These are phyloP conservation scores for Trochalopteron elliotii DNA, from an alignment of 2,113 vertebrate species.

Conservation along the genomic window DNA sequence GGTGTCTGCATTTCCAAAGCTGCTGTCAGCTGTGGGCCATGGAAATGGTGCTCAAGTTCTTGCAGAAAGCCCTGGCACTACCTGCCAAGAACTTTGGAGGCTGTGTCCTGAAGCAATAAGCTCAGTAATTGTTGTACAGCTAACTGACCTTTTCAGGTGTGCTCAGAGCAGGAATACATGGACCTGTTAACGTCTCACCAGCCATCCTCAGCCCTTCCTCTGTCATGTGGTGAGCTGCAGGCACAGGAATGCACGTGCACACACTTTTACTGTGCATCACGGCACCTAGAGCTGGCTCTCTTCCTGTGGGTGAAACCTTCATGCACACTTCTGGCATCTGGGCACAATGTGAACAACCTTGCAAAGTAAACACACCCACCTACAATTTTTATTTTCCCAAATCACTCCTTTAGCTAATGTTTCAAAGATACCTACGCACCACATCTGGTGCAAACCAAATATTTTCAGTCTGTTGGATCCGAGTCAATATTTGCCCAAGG, in stretches of 20 bases:
- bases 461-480: constrained; percentile 76
- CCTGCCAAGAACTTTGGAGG: neutral
- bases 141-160: neutral
- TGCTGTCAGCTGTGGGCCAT: neutral
- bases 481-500: constrained; percentile 78
- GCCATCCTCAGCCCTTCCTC: neutral
- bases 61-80: neutral
- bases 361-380: constrained; percentile 64
- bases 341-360: constrained; percentile 7
- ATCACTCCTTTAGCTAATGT: constrained; percentile 83
- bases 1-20: neutral
- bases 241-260: neutral
- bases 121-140: neutral
- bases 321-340: neutral
- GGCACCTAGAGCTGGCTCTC: neutral
- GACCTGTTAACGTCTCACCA: neutral
- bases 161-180: neutral
- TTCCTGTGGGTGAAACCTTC: constrained; percentile 42
- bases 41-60: neutral
- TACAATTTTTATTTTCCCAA: constrained; percentile 74
- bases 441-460: constrained; percentile 83
- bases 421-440: constrained; percentile 70
- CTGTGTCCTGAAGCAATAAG: neutral
- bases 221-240: neutral
- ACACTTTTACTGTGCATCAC: neutral